These are phyloP conservation scores for Epinephelus lanceolatus DNA, from an alignment of 2,113 vertebrate genomes.

Conservation along the genomic window DNA sequence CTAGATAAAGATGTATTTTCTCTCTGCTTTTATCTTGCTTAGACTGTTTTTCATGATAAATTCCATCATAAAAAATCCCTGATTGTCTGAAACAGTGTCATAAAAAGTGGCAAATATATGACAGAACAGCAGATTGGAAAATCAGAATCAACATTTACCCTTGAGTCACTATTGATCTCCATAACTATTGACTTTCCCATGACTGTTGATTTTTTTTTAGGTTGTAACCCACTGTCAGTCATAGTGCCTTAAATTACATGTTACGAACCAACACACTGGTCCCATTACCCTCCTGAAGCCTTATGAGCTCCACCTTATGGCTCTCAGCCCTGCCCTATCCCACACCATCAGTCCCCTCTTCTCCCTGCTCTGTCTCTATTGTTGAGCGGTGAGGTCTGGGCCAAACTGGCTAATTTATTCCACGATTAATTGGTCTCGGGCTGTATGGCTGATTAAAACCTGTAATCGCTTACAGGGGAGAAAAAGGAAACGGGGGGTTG, in stretches of 20 bases:
- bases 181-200: constrained; percentile 56
- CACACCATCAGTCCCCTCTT: constrained; percentile 43
- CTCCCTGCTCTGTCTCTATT: constrained; percentile 53
- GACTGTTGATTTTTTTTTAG: constrained; percentile 51
- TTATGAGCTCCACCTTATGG: constrained; percentile 36
- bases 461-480: constrained; percentile 73
- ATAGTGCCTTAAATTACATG: constrained; percentile 52
- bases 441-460: constrained; percentile 80
- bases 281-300: constrained; percentile 34
- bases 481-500: constrained; percentile 34
- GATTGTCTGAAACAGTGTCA: constrained; percentile 8
- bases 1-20: constrained; percentile 14
- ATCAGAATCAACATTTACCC: constrained; percentile 42
- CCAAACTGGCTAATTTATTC: constrained; percentile 77
- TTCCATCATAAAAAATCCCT: not conserved
- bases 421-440: constrained; percentile 75
- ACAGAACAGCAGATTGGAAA: constrained; percentile 33
- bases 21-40: constrained; percentile 15
- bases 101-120: constrained; percentile 33
- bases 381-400: constrained; percentile 49
- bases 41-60: constrained; percentile 8
- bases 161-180: constrained; percentile 37
- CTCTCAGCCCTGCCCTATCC: constrained; percentile 39
- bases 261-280: constrained; percentile 50
- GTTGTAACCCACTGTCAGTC: constrained; percentile 37